phyloP scores from a whole-genome alignment of 2,113 vertebrate genomes.

The Onychostoma macrolepis region DNA sequence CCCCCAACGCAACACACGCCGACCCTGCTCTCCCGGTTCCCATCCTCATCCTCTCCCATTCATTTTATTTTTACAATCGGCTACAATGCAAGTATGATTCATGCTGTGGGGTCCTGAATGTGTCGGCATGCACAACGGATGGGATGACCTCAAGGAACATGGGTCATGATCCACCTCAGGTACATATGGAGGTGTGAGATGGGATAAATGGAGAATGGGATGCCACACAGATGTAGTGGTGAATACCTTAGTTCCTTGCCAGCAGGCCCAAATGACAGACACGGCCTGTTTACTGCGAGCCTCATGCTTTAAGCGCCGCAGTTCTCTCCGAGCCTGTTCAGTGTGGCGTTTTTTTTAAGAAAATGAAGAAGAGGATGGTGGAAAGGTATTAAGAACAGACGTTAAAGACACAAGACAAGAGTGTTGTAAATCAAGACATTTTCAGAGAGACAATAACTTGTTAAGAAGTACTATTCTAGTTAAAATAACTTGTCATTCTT shows the following conservation, averaged over 20 bases:
- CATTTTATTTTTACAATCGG: background rate
- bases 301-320: slow-evolving; percentile 94
- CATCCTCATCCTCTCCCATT: background rate
- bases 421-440: background rate
- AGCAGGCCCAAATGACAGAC: slow-evolving; percentile 98
- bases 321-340: slow-evolving; percentile 90
- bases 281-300: slow-evolving; percentile 93
- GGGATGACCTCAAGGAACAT: slow-evolving; percentile 1
- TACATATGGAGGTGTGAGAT: slow-evolving; percentile 22
- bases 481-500: background rate
- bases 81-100: background rate
- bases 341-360: background rate
- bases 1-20: background rate
- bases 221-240: background rate
- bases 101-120: background rate
- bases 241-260: slow-evolving; percentile 98
- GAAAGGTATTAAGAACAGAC: slow-evolving; percentile 41
- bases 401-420: slow-evolving; percentile 24
- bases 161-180: slow-evolving; percentile 19
- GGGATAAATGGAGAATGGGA: slow-evolving; percentile 34
- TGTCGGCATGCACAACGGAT: background rate
- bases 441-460: background rate
- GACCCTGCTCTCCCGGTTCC: background rate
- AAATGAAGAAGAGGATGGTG: background rate
- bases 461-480: background rate